Percentiles rank a stretch among this genome's conserved stretches.
Conservation (phyloP, 2,113 vertebrate genomes). For the Festucalex cinctus region DNA sequence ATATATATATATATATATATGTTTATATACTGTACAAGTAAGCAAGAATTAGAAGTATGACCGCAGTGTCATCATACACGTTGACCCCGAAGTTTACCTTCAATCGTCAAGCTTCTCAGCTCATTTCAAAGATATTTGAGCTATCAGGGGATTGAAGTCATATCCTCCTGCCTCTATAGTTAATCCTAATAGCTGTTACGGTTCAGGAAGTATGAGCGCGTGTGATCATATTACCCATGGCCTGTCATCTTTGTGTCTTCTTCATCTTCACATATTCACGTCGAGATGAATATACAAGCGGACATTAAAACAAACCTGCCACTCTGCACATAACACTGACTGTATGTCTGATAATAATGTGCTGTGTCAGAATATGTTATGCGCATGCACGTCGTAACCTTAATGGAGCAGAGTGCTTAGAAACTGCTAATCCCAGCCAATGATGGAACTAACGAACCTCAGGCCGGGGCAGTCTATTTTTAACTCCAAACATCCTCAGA, state of each 20-base stretch:
- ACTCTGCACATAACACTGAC: conserved; percentile 3
- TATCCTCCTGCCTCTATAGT: not conserved
- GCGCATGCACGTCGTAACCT: conserved; percentile 8
- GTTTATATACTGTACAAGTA: too few relatives aligned
- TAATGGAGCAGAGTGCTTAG: conserved; percentile 43
- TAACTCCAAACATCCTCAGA: conserved; percentile 50
- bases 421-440: conserved; percentile 44
- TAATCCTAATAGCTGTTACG: not conserved
- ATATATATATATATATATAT: too few relatives aligned
- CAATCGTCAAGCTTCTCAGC: not conserved
- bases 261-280: conserved; percentile 13
- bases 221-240: not conserved
- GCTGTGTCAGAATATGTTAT: conserved; percentile 6
- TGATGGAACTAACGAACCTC: conserved; percentile 46
- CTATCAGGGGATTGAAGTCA: not conserved
- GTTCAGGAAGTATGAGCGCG: not conserved
- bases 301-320: conserved; percentile 20
- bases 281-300: conserved; percentile 18
- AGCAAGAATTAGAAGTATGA: not conserved
- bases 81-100: not conserved
- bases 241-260: conserved; percentile 11
- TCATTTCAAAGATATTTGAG: not conserved
- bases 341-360: not conserved
- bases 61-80: not conserved
- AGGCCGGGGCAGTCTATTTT: conserved; percentile 54